A percentile compares a stretch with the other conserved stretches of the same genome.
Conservation (phyloP, 2,113 vertebrate species). For the Oxyura jamaicensis region DNA sequence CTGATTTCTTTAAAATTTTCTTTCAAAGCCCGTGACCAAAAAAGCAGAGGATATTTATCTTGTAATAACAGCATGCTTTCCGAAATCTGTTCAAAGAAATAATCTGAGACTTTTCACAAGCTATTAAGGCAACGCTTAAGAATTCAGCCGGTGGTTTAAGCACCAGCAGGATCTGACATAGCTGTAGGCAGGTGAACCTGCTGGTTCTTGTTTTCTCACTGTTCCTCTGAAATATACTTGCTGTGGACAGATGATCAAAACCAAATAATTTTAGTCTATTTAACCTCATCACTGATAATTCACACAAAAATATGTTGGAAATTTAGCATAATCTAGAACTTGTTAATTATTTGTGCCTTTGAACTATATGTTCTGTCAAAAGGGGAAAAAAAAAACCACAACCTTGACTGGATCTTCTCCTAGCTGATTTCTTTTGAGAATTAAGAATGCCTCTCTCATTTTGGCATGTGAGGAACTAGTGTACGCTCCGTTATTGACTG, state of each 20-base stretch:
- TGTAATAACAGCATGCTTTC: neutral
- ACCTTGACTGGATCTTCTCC: neutral
- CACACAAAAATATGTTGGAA: neutral
- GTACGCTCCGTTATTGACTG: constrained; percentile 34
- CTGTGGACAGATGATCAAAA: neutral
- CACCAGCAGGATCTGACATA: neutral
- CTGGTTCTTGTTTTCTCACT: neutral
- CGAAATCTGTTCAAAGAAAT: neutral
- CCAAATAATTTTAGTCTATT: neutral
- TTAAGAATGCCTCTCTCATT: constrained; percentile 41
- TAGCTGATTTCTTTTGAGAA: constrained; percentile 16
- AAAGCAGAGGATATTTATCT: neutral
- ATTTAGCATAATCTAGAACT: neutral
- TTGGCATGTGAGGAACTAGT: constrained; percentile 65
- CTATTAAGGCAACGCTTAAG: neutral
- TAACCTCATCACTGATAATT: neutral
- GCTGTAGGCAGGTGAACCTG: neutral
- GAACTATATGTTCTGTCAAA: neutral
- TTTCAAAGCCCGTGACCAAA: neutral
- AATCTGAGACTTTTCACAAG: neutral
- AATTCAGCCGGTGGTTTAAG: neutral
- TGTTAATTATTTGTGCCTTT: neutral
- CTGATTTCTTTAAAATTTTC: neutral
- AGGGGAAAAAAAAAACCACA: neutral
- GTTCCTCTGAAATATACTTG: neutral